phyloP scores from a whole-genome alignment of 2,888 invertebrate genomes.

The Patella ulyssiponensis region DNA sequence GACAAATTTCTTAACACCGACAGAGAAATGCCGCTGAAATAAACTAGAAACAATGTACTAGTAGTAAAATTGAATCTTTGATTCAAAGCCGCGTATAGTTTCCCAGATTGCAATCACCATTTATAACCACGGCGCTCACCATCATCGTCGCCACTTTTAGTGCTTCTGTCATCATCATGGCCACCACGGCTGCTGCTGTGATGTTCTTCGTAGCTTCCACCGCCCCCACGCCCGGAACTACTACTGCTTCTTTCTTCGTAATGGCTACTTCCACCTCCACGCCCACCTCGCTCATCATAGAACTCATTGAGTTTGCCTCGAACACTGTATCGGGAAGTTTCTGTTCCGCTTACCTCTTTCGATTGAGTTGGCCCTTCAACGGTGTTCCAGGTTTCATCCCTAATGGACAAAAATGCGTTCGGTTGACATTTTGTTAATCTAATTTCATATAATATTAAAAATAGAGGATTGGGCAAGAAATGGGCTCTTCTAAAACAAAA shows the following conservation, averaged over 20 bases:
- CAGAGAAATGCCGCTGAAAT: too few relatives aligned
- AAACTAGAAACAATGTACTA: too few relatives aligned
- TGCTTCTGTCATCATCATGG: background rate
- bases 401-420: background rate
- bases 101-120: background rate
- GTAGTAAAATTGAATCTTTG: too few relatives aligned
- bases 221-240: background rate
- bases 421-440: too few relatives aligned
- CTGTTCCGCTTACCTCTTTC: background rate
- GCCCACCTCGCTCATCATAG: background rate
- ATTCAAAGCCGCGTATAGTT: too few relatives aligned
- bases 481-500: too few relatives aligned
- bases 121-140: background rate
- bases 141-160: background rate
- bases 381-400: constrained; percentile 2
- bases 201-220: background rate
- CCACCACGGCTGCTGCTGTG: constrained; percentile 9
- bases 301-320: background rate
- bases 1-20: too few relatives aligned
- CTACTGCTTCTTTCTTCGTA: background rate
- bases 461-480: too few relatives aligned
- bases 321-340: background rate
- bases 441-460: too few relatives aligned
- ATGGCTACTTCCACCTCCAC: background rate
- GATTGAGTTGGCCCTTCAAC: background rate